These are phyloP conservation scores for Phoxinus dragarum DNA, from an alignment of 2,797 vertebrate species.

Conservation along the genomic window DNA sequence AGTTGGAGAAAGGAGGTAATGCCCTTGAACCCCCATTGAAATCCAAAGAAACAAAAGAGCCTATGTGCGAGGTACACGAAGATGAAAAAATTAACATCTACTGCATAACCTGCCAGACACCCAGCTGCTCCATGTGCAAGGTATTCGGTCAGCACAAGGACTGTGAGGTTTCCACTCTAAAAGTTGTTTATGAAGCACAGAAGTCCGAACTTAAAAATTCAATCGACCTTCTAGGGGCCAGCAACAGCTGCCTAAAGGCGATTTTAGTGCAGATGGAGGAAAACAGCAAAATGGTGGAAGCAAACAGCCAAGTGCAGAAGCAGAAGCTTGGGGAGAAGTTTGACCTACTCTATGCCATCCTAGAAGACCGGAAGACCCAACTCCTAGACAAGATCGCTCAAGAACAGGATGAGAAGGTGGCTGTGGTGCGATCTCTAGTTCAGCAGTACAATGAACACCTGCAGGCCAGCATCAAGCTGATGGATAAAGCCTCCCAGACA, in stretches of 20 bases:
- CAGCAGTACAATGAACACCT: slow-evolving; percentile 81
- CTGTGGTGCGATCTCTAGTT: slow-evolving; percentile 75
- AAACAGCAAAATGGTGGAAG: slow-evolving; percentile 78
- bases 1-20: slow-evolving; percentile 74
- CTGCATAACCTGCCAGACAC: slow-evolving; percentile 86
- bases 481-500: slow-evolving; percentile 82
- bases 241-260: slow-evolving; percentile 81
- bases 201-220: slow-evolving; percentile 86
- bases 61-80: slow-evolving; percentile 86
- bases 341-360: slow-evolving; percentile 77
- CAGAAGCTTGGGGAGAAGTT: slow-evolving; percentile 82
- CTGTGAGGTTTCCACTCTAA: slow-evolving; percentile 87
- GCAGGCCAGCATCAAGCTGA: slow-evolving; percentile 79
- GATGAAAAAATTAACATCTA: slow-evolving; percentile 93
- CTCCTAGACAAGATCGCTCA: slow-evolving; percentile 78
- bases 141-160: slow-evolving; percentile 90
- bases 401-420: slow-evolving; percentile 81
- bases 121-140: slow-evolving; percentile 94
- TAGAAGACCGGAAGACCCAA: slow-evolving; percentile 84
- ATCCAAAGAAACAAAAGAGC: slow-evolving; percentile 70
- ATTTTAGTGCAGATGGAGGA: slow-evolving; percentile 86
- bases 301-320: slow-evolving; percentile 83
- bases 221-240: slow-evolving; percentile 86
- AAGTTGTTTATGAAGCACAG: slow-evolving; percentile 83
- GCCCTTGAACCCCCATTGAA: slow-evolving; percentile 63